These are phyloP conservation scores for Anthoscopus minutus DNA, from an alignment of 2,113 vertebrate species.

Conservation along the genomic window DNA sequence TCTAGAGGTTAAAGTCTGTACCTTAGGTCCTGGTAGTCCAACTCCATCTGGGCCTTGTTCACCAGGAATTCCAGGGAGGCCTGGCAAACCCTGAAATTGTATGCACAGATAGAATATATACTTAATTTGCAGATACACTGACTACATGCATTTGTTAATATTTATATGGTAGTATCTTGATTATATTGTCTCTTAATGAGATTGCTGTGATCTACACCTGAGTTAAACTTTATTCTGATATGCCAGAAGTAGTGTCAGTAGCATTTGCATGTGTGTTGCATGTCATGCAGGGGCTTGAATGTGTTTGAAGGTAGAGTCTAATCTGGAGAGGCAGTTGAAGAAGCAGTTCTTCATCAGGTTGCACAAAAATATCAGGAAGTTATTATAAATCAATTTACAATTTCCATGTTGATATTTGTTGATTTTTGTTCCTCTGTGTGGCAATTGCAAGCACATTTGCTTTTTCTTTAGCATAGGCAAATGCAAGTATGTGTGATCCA, in stretches of 20 bases:
- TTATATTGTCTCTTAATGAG: not conserved
- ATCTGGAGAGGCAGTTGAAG: not conserved
- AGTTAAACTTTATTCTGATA: not conserved
- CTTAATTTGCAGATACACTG: not conserved
- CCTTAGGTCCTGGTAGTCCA: conserved; percentile 87
- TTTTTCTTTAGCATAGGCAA: not conserved
- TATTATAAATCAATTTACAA: not conserved
- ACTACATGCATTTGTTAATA: not conserved
- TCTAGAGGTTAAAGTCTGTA: conserved; percentile 28
- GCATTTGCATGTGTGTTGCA: not conserved
- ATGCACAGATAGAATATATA: not conserved
- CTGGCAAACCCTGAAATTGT: conserved; percentile 77
- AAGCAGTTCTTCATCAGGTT: not conserved
- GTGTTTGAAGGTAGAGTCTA: not conserved
- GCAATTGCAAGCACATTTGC: not conserved
- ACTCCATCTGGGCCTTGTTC: conserved; percentile 81
- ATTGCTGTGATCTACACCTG: not conserved
- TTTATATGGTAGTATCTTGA: not conserved
- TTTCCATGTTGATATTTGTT: not conserved
- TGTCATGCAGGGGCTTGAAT: not conserved
- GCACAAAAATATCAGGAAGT: not conserved
- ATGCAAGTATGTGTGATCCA: not conserved
- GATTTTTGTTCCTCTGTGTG: not conserved
- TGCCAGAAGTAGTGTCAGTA: not conserved
- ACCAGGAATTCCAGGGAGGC: conserved; percentile 77